phyloP scores from a whole-genome alignment of 2,888 invertebrate species.

The Mythimna albipuncta region DNA sequence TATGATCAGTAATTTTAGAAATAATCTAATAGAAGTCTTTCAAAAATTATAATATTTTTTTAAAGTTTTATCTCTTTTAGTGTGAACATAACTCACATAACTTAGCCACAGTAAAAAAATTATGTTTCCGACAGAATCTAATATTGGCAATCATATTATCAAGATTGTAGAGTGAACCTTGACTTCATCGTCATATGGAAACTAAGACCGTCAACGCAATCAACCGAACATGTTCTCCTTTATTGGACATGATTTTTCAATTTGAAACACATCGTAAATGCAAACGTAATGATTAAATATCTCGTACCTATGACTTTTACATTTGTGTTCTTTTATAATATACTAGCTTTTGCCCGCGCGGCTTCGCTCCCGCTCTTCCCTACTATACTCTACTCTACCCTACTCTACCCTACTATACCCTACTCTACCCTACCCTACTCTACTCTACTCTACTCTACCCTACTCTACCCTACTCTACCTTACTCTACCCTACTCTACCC shows the following conservation, averaged over 20 bases:
- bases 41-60: neutral
- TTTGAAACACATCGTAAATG: conserved; percentile 17
- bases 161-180: conserved; percentile 27
- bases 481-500: no score
- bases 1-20: neutral
- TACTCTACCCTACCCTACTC: no score
- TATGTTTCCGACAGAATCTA: conserved; percentile 10
- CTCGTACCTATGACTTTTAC: no score
- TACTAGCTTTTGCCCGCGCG: no score
- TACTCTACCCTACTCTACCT: no score
- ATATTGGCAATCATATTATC: conserved; percentile 32
- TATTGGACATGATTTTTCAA: conserved; percentile 37
- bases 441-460: no score
- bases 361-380: no score
- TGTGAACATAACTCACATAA: neutral
- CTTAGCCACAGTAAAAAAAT: neutral
- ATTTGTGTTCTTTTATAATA: no score
- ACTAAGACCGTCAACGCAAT: conserved; percentile 53
- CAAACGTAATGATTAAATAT: no score
- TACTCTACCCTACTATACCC: no score
- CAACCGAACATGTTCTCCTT: conserved; percentile 32
- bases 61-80: neutral
- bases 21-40: neutral
- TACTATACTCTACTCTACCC: no score
- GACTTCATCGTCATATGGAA: conserved; percentile 23